These are phyloP conservation scores for Cotesia chilonis DNA, from an alignment of 1,140 invertebrate species.

Conservation along the genomic window DNA sequence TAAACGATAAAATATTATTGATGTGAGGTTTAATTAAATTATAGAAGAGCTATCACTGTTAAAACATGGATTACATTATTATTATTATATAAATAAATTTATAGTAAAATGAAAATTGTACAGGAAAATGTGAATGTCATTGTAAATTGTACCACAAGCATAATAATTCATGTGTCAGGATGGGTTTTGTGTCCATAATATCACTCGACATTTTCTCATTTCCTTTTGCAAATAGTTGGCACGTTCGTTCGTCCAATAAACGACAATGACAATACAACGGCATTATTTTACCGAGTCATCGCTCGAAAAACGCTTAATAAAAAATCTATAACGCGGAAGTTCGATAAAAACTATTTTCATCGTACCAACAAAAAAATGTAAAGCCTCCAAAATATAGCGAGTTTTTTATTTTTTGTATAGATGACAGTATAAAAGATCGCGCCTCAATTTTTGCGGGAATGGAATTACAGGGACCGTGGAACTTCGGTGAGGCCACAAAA, in stretches of 20 bases:
- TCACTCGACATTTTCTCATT: too few relatives aligned
- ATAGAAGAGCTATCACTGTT: too few relatives aligned
- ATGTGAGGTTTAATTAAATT: too few relatives aligned
- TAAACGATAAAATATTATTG: too few relatives aligned
- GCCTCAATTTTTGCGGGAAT: constrained; percentile 24
- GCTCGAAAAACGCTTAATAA: not conserved
- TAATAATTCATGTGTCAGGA: constrained; percentile 4
- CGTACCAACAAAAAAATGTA: not conserved
- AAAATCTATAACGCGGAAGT: not conserved
- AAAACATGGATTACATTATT: not conserved
- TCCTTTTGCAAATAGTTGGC: too few relatives aligned
- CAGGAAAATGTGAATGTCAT: constrained; percentile 9
- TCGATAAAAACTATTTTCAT: too few relatives aligned
- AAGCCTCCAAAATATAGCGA: not conserved
- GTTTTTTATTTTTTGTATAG: constrained; percentile 7
- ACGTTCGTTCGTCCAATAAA: too few relatives aligned
- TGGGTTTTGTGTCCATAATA: too few relatives aligned
- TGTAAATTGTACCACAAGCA: constrained; percentile 6
- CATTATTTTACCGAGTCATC: not conserved
- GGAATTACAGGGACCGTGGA: constrained; percentile 13
- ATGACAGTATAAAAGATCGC: constrained; percentile 12
- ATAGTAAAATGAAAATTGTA: not conserved
- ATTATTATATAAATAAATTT: not conserved
- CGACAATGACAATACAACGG: too few relatives aligned
- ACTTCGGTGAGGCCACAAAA: constrained; percentile 17